Percentiles rank a stretch among this genome's conserved stretches.
Conservation (phyloP, 2,797 vertebrate species). For the Sparidentex hasta region DNA sequence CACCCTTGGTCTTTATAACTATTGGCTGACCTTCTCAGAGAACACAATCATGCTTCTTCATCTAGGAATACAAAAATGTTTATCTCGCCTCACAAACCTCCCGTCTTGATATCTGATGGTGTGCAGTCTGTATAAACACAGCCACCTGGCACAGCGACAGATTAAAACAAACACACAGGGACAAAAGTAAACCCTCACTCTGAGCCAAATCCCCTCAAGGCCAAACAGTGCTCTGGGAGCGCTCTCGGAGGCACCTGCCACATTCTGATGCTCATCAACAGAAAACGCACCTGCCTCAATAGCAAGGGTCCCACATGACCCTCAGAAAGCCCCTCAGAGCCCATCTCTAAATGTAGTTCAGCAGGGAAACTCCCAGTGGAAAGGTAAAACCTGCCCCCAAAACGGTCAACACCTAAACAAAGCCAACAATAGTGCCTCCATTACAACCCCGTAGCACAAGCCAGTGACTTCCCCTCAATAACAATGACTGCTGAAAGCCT, state of each 20-base stretch:
- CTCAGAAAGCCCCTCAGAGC: conserved; percentile 46
- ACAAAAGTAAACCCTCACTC: conserved; percentile 22
- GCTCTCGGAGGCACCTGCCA: background rate
- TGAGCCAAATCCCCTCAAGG: conserved; percentile 22
- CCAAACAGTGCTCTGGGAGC: background rate
- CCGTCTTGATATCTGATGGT: conserved; percentile 27
- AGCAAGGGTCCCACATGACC: background rate
- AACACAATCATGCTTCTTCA: conserved; percentile 1
- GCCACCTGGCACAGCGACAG: conserved; percentile 26
- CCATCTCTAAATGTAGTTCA: conserved; percentile 43
- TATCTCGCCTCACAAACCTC: conserved; percentile 29
- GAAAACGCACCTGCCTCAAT: conserved; percentile 52
- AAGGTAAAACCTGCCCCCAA: conserved; percentile 38
- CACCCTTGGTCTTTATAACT: conserved; percentile 1
- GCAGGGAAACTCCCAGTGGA: conserved; percentile 59
- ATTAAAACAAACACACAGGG: conserved; percentile 23
- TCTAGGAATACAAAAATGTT: background rate
- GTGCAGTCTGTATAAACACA: conserved; percentile 12
- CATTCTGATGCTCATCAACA: background rate
- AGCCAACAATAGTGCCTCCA: conserved; percentile 55
- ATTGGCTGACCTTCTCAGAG: conserved; percentile 16
- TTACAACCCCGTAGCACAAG: conserved; percentile 57
- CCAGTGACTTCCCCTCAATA: conserved; percentile 63
- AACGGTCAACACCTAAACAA: conserved; percentile 61
- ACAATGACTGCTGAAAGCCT: conserved; percentile 63